Conservation (phyloP, 2,888 invertebrate genomes). For the Nephrotoma flavescens region DNA sequence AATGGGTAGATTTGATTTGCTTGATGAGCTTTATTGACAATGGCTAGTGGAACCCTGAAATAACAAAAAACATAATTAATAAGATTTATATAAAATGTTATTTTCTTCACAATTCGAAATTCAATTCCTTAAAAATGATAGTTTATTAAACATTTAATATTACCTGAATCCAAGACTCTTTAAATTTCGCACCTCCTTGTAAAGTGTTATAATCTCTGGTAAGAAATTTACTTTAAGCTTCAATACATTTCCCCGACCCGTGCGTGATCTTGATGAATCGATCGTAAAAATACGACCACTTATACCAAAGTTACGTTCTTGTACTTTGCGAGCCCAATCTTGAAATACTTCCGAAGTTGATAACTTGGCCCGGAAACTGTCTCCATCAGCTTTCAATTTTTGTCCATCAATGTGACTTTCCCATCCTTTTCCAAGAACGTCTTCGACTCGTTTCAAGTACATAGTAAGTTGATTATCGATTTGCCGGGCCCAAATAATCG, state of each 20-base stretch:
- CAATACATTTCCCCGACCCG: conserved; percentile 69
- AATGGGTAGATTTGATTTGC: conserved; percentile 97
- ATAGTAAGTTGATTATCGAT: conserved; percentile 95
- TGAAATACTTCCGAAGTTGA: conserved; percentile 97
- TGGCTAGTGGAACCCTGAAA: conserved; percentile 84
- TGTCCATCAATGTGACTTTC: conserved; percentile 98
- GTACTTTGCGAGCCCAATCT: conserved; percentile 92
- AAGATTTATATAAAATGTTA: background rate
- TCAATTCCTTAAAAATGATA: background rate
- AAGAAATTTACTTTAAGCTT: conserved; percentile 89
- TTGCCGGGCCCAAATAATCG: conserved; percentile 97
- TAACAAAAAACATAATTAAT: background rate
- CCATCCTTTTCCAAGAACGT: conserved; percentile 97
- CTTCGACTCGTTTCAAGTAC: conserved; percentile 92
- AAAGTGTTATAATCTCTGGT: conserved; percentile 94
- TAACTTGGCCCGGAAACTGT: conserved; percentile 90
- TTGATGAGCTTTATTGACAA: conserved; percentile 98
- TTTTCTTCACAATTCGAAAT: background rate
- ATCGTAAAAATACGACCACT: conserved; percentile 90
- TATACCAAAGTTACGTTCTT: conserved; percentile 86
- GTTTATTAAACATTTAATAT: background rate
- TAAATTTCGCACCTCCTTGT: conserved; percentile 95
- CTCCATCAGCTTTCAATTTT: conserved; percentile 92
- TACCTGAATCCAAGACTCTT: conserved; percentile 80
- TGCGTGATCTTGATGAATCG: conserved; percentile 59